phyloP scores from a whole-genome alignment of 2,888 invertebrate genomes.

The Spodoptera littoralis region DNA sequence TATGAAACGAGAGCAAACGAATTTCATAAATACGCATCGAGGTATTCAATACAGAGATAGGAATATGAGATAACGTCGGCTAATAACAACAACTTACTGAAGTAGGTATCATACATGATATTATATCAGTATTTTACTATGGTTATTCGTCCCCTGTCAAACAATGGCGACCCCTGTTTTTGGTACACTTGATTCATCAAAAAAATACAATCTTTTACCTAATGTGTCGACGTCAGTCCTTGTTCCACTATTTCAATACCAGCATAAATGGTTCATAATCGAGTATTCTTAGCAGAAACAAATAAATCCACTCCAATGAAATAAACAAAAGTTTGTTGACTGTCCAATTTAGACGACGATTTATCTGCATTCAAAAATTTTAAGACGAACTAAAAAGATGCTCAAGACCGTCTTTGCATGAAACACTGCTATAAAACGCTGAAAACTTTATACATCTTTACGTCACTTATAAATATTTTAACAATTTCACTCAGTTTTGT shows the following conservation, averaged over 20 bases:
- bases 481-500: slow-evolving; percentile 87
- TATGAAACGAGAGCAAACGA: slow-evolving; percentile 47
- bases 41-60: slow-evolving; percentile 47
- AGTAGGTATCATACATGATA: slow-evolving; percentile 58
- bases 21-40: slow-evolving; percentile 46
- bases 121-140: slow-evolving; percentile 59
- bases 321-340: slow-evolving; percentile 90
- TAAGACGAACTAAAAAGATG: slow-evolving; percentile 80
- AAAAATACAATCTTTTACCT: slow-evolving; percentile 79
- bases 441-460: slow-evolving; percentile 86
- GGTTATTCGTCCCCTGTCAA: slow-evolving; percentile 77
- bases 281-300: slow-evolving; percentile 78
- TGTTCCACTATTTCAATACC: slow-evolving; percentile 82
- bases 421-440: slow-evolving; percentile 87
- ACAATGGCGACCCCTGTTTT: slow-evolving; percentile 87
- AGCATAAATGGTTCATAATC: slow-evolving; percentile 85
- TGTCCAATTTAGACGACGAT: slow-evolving; percentile 86
- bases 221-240: slow-evolving; percentile 83
- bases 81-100: slow-evolving; percentile 64
- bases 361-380: slow-evolving; percentile 81
- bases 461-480: slow-evolving; percentile 84
- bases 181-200: slow-evolving; percentile 70
- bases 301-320: slow-evolving; percentile 83
- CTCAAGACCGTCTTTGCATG: slow-evolving; percentile 79
- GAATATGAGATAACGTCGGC: slow-evolving; percentile 62